Evolutionary conservation across 2,113 vertebrate species (phyloP), one percentile per base, ranked within the genome.

Genomic region (Pantherophis guttatus): DNA sequence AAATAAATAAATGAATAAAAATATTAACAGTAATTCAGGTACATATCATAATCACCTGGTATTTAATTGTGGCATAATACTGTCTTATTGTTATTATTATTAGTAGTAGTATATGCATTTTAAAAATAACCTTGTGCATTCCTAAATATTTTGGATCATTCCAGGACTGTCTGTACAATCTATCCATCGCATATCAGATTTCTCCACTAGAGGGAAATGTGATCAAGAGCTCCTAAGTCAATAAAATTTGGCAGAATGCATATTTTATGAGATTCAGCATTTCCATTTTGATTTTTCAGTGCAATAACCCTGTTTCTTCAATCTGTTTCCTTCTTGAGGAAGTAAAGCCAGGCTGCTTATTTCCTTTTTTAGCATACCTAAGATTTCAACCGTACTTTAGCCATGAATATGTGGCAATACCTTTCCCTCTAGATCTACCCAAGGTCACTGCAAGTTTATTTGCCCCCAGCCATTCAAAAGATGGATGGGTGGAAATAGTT

Each of bases 131-230:
- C 33, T 21, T 44, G 75, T 81, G 17, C 75, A 10, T 81, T 21
- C 75, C 3, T 81, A 44, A 44, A 44, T 39, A 81, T 81, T 81
- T 81, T 81, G 75, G 75, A 81, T 81, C 7, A 81, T 21, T 33
- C 15, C 17, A 81, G 8, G 33, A 21, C n/a, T 0, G 26, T 55
- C n/a, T 0, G 26, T 57, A 92, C 62, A 33, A 0, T 48, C 59
- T 75, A 85, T 53, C 39, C 13, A 29, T 12, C 70, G 21, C 5
- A 2, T 55, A 88, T 29, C 2, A 3, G 55, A 50, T 1, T 54
- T 57, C 89, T 90, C 96, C 96, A 91, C 96, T 0, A 97, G 97
- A 93, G 96, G 96, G 96, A 55, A 96, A 93, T 94, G 86, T 91
- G 91, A 0, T 55, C 95, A 88, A 81, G 86, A 85, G 24, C 2